These are phyloP conservation scores for Ceratoteleas bidentatus DNA, from an alignment of 1,140 invertebrate species.

Conservation along the genomic window DNA sequence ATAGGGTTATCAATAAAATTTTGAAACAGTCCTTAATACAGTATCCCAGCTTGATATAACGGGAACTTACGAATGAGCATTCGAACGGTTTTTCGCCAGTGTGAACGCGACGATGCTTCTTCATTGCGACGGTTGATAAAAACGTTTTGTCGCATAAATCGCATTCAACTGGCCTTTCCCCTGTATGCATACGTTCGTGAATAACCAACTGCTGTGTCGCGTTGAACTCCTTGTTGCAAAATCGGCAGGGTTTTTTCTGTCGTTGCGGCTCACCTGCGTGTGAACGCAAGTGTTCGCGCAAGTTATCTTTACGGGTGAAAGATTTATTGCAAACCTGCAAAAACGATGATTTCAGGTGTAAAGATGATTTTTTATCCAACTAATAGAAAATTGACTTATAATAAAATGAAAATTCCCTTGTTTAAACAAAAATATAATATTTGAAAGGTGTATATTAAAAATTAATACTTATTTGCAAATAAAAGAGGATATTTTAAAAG, in stretches of 20 bases:
- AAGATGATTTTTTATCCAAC: not conserved
- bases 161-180: slow-evolving; percentile 85
- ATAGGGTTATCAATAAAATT: no score
- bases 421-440: no score
- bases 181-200: slow-evolving; percentile 87
- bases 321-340: slow-evolving; percentile 86
- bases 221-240: slow-evolving; percentile 87
- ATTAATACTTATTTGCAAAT: no score
- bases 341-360: not conserved
- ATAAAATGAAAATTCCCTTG: no score
- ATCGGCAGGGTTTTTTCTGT: slow-evolving; percentile 85
- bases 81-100: slow-evolving; percentile 90
- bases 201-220: slow-evolving; percentile 85
- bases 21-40: no score
- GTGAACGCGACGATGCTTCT: slow-evolving; percentile 90
- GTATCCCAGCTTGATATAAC: not conserved
- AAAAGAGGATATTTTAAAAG: no score
- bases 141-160: slow-evolving; percentile 86
- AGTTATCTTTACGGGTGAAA: slow-evolving; percentile 89
- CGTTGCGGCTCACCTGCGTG: slow-evolving; percentile 86
- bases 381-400: no score
- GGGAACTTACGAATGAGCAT: slow-evolving; percentile 83
- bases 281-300: slow-evolving; percentile 87
- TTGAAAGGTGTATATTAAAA: no score
- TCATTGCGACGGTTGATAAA: slow-evolving; percentile 86